Conservation (phyloP, 2,797 vertebrate species). For the Adrianichthys oophorus region DNA sequence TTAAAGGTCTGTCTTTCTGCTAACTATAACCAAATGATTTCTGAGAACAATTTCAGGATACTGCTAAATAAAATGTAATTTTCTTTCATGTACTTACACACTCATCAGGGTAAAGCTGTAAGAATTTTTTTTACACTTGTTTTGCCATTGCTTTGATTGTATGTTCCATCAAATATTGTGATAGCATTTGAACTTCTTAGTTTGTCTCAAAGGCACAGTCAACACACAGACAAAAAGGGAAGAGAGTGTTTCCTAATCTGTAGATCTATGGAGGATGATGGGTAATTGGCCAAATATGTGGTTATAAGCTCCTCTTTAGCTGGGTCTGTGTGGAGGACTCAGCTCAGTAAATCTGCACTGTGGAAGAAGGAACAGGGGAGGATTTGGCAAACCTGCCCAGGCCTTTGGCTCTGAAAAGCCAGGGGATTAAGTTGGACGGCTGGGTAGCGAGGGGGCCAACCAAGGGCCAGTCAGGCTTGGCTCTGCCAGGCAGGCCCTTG, state of each 20-base stretch:
- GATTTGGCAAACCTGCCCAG: conserved; percentile 71
- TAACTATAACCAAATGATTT: too few relatives aligned
- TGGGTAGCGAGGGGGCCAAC: conserved; percentile 73
- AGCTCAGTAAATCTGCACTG: conserved; percentile 69
- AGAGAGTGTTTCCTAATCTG: conserved; percentile 41
- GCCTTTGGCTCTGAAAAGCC: conserved; percentile 68
- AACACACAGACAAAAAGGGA: conserved; percentile 10
- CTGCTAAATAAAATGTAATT: too few relatives aligned
- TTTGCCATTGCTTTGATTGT: too few relatives aligned
- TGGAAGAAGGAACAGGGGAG: conserved; percentile 54
- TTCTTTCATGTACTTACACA: too few relatives aligned
- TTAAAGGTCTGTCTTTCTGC: too few relatives aligned
- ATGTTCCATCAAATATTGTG: too few relatives aligned
- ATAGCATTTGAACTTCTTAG: too few relatives aligned
- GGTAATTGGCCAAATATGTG: conserved; percentile 57
- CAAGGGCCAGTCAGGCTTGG: conserved; percentile 65
- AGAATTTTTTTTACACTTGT: too few relatives aligned
- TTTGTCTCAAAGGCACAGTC: conserved; percentile 1
- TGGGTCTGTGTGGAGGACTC: conserved; percentile 22
- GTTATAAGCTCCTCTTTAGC: conserved; percentile 28
- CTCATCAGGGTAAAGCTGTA: too few relatives aligned
- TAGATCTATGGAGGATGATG: conserved; percentile 40
- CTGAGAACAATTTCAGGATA: too few relatives aligned
- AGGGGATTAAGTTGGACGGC: conserved; percentile 74
- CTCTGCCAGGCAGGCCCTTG: conserved; percentile 64